Base-by-base conservation (phyloP, 2,888 invertebrate species). In the Calliphora vomitoria region DNA sequence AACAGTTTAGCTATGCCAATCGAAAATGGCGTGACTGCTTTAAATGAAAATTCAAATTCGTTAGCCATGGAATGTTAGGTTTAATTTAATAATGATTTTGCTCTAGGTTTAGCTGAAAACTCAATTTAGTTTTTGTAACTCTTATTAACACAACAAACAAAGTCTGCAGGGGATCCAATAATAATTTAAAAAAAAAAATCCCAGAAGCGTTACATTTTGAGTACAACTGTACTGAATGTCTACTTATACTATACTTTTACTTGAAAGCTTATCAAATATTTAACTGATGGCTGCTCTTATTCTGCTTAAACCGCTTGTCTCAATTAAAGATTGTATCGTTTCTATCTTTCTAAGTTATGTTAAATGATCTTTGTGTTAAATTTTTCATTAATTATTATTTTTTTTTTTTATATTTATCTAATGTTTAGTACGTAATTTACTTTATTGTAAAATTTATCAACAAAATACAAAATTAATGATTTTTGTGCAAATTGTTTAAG, bases 41-140 rank as follows among this genome's bases (percentile, higher is more conserved):
- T 93, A 20, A 94, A 94, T 82, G 94, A 94, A 80, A 94, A 94
- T 85, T 94, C 94, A 47, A 94, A 94, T 90, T 94, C 94, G 0
- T 90, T 94, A 53, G 94, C 94, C 85, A 94, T 94, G 94, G 94
- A 94, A 89, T 94, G 94, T 90, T 94, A 92, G 83, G 78, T 55
- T 80, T 64, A 44, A 75, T 53, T 41, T 66, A 58, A n/a, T 53
- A 64, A 71, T 25, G 13, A 18, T 68, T 75, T 86, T 60, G n/a
- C 15, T 64, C 11, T 79, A 82, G 74, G 62, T 66, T 82, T 85
- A 85, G 68, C 47, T 64, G 53, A 78, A 78, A 84, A 80, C 25
- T 72, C 58, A 44, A 5, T 66, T 60, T 75, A 75, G 58, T 80
- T 85, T 75, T 18, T 84, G 20, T 75, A 38, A 44, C 20, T 41